Evolutionary conservation across 2,113 vertebrate genomes (phyloP), one percentile per base, ranked within the genome.

Genomic region (Malurus melanocephalus): DNA sequence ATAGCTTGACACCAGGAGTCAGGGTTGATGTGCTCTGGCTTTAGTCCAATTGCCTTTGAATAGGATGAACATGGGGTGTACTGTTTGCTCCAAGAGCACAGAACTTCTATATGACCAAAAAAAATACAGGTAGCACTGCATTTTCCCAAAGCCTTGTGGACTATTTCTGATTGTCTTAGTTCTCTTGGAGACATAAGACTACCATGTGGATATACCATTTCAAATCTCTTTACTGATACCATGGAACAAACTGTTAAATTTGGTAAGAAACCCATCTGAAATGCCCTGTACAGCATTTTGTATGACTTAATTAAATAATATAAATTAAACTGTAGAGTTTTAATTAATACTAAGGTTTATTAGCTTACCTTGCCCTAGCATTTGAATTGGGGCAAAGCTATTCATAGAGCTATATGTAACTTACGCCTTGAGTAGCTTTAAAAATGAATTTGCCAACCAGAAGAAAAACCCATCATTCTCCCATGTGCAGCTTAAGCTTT

Each of bases 341-440:
- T 83, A 88, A 91, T 87, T 92, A 94, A 85, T 15, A 43, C 12
- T 79, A 80, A 80, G 33, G 23, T 60, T 87, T 85, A 75, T 89
- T 92, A 92, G 35, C 26, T 60, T 64, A 79, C 64, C 17, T 90
- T 93, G 69, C 69, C 42, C 90, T 56, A 75, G 49, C 80, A 79
- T 88, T 77, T 60, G 71, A 86, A 57, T 80, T 88, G 89, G 20
- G 42, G 8, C 42, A 87, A 94, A 81, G 40, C 8, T 89, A 49
- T 92, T 88, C 33, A 66, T 53, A 75, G 32, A 53, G 3, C 21
- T 85, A 9, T 46, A 27, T 33, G 30, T 8, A 79, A 67, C 26
- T 35, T 48, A 12, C 53, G 28, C 9, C 7, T 76, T 3, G 4
- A 59, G n/a, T 72, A 85, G 23, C 42, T 91, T 90, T 82, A 59